Base-by-base conservation (phyloP, 1,140 invertebrate species). In the Drosophila lini region DNA sequence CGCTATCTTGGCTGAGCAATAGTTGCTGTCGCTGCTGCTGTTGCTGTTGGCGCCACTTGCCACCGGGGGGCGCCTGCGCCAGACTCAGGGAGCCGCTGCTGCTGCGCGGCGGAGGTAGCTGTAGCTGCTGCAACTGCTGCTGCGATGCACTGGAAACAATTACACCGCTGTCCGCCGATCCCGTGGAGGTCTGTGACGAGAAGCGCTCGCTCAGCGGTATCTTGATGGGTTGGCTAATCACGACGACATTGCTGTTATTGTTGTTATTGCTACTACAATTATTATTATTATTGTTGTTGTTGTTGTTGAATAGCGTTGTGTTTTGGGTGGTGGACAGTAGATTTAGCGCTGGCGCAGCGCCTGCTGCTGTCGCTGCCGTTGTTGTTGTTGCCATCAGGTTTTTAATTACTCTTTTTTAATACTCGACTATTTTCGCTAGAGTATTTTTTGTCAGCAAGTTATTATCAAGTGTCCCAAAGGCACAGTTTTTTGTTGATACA, bases 381-480 rank as follows among this genome's bases (percentile, higher is more conserved):
- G 80, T 74, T 65, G 78, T 81, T 90, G 88, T 90, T 91, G 83
- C 86, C 88, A 90, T 90, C 86, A 90, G 85, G 79, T 86, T 85
- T 81, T 73, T 48, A 56, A 58, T 80, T 59, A n/a, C 56, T 50
- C 44, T 41, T 67, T 40, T 63, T 31, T 42, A 69, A 60, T 68
- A 65, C 52, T 70, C 52, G 70, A 71, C 28, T 52, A 13, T 22
- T 10, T 16, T n/a, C 4, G 28, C 53, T 63, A 32, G 59, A 62
- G 50, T 25, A 32, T 41, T 56, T 61, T n/a, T 6, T 47, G 56
- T 31, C n/a, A 41, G 48, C 5, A 31, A 48, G 9, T 44, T 13
- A 5, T 25, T 50, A 5, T n/a, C 9, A 32, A 50, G 31, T 42
- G 36, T 63, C 45, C 36, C n/a, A 50, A 19, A 28, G n/a, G 19